Evolutionary conservation across 2,797 vertebrate species (phyloP).

Genomic region (Natrix natrix): DNA sequence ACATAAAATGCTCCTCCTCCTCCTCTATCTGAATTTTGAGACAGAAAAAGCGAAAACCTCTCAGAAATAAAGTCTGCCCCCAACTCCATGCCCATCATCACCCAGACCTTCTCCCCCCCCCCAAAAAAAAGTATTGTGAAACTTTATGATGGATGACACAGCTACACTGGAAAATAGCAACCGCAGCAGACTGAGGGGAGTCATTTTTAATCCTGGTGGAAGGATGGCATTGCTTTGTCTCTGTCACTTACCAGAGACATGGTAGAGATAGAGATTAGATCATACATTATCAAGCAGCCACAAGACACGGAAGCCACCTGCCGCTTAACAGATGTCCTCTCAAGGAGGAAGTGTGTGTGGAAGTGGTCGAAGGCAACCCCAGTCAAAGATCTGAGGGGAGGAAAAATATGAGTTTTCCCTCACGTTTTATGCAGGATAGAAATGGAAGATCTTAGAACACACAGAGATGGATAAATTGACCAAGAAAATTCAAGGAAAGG

Average conservation of each 20-base stretch:
- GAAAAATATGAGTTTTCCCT: neutral
- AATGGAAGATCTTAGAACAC: neutral
- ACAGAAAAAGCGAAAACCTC: neutral
- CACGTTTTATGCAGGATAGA: neutral
- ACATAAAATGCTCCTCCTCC: neutral
- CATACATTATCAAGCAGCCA: conserved; percentile 73
- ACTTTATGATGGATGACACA: conserved; percentile 28
- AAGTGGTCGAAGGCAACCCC: conserved; percentile 30
- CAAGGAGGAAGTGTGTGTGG: conserved; percentile 71
- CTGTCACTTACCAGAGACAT: conserved; percentile 66
- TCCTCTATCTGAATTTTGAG: neutral
- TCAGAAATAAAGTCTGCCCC: neutral
- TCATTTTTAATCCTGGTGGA: conserved; percentile 52
- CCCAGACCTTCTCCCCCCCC: neutral
- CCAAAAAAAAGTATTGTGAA: conserved; percentile 14
- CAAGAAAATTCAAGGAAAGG: no score
- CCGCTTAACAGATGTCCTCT: conserved; percentile 78
- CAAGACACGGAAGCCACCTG: conserved; percentile 73
- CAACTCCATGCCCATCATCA: neutral
- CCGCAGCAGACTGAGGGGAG: conserved; percentile 29
- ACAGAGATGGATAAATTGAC: no score
- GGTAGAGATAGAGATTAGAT: conserved; percentile 72
- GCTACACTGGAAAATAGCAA: neutral
- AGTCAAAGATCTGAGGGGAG: neutral
- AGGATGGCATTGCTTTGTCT: conserved; percentile 65